Evolutionary conservation across 2,113 vertebrate genomes (phyloP), one percentile per base, ranked within the genome.

Genomic region (Podarcis muralis): DNA sequence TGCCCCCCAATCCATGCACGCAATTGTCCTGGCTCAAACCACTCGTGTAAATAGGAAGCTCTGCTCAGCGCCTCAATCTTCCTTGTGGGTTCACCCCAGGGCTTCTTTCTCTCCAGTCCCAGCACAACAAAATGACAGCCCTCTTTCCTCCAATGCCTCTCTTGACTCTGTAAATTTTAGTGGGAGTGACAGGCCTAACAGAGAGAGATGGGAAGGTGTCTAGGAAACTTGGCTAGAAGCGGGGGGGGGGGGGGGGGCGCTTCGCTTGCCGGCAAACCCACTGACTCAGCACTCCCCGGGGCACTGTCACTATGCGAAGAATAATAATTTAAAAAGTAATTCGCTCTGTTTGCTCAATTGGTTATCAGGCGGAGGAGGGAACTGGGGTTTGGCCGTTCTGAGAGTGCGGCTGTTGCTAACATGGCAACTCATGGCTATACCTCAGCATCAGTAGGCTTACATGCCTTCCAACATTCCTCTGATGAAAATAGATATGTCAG

Each of bases 41-140:
- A 16, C 35, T 35, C 32, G 18, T 16, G 2, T 57, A 59, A 85
- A 62, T 15, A 59, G n/a, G 25, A 59, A 59, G 13, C 30, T 4
- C 9, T 57, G 23, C 68, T 5, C 18, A 12, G 20, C 20, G 48
- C 71, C 23, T 75, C 57, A 12, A 12, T 53, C 13, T 76, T 62
- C 71, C 83, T 85, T 37, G 69, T 74, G 69, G 83, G 69, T 75
- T 85, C 71, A 85, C 71, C 48, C 59, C 30, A 74, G 83, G 71
- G 53, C 83, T 85, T 27, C 6, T 59, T 59, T 85, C 53, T 76
- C n/a, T 62, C 83, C 32, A 27, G 48, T 85, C 69, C 32, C 71
- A 62, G 83, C 71, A 35, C 2, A 37, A 71, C 23, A 75, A 62
- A 32, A 71, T 84, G 69, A 84, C 69, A 74, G 3, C 37, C 40